phyloP scores from a whole-genome alignment of 2,888 invertebrate species.

The Lithophane socia region DNA sequence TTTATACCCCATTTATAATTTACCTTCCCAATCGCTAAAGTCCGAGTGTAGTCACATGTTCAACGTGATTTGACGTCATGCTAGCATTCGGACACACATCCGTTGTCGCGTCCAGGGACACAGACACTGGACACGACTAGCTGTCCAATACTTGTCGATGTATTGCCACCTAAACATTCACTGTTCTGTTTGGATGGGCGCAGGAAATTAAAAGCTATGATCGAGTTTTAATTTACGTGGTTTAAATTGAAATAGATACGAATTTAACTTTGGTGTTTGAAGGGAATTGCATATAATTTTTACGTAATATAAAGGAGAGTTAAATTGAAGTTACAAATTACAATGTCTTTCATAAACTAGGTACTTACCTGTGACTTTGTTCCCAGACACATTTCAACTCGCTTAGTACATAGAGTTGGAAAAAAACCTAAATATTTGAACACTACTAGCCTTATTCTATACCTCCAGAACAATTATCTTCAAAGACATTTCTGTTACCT shows the following conservation, averaged over 20 bases:
- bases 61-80: conserved; percentile 35
- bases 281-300: background rate
- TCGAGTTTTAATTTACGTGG: background rate
- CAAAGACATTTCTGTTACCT: too few species aligned
- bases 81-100: conserved; percentile 31
- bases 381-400: background rate
- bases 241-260: background rate
- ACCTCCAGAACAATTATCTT: background rate
- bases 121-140: conserved; percentile 9
- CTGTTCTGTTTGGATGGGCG: too few species aligned
- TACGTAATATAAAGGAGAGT: background rate
- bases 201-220: background rate
- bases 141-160: conserved; percentile 32
- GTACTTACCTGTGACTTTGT: background rate
- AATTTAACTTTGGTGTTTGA: background rate
- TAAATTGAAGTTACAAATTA: background rate
- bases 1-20: background rate
- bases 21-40: background rate
- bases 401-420: background rate
- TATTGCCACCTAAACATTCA: conserved; percentile 18
- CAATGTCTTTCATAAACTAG: background rate
- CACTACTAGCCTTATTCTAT: rapidly evolving
- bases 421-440: background rate
- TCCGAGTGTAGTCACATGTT: conserved; percentile 13
- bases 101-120: conserved; percentile 27